Conservation (phyloP, 2,113 vertebrate species). For the Anseranas semipalmata region DNA sequence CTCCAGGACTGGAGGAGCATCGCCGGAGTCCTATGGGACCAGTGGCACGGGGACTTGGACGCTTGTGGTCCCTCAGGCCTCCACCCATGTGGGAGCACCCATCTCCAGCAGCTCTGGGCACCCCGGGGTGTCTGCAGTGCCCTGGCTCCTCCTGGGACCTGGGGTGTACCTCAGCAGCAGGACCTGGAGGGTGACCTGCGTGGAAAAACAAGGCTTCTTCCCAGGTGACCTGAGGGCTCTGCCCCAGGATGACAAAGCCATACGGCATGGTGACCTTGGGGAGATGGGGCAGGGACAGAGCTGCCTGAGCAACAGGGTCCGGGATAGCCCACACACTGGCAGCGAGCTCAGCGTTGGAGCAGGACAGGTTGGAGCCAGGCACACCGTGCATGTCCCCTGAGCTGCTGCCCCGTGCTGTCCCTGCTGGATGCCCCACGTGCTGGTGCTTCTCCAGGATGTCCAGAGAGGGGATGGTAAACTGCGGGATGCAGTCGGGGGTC, state of each 20-base stretch:
- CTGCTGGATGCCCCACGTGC: not conserved
- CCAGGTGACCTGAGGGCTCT: conserved; percentile 78
- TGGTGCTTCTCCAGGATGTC: conserved; percentile 25
- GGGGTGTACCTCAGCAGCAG: not conserved
- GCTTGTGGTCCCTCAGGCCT: not conserved
- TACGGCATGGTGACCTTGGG: conserved; percentile 75
- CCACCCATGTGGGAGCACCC: fast-evolving
- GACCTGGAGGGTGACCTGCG: not conserved
- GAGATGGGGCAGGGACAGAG: conserved; percentile 79
- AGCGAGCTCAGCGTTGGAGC: fast-evolving
- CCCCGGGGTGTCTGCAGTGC: not conserved
- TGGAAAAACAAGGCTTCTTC: conserved; percentile 81
- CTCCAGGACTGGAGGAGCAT: not conserved
- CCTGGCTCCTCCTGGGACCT: not conserved
- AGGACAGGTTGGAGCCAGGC: fast-evolving
- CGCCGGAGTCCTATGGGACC: not conserved
- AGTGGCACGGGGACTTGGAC: fast-evolving
- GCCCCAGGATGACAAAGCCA: conserved; percentile 76
- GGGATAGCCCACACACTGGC: not conserved
- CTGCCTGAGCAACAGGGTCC: conserved; percentile 62
- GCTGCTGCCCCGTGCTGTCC: not conserved
- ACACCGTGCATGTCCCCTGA: not conserved
- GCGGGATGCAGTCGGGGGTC: conserved; percentile 77
- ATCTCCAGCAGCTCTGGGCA: not conserved
- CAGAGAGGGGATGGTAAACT: conserved; percentile 80